Conservation (phyloP, 2,797 vertebrate genomes). For the Gambelia wislizenii region DNA sequence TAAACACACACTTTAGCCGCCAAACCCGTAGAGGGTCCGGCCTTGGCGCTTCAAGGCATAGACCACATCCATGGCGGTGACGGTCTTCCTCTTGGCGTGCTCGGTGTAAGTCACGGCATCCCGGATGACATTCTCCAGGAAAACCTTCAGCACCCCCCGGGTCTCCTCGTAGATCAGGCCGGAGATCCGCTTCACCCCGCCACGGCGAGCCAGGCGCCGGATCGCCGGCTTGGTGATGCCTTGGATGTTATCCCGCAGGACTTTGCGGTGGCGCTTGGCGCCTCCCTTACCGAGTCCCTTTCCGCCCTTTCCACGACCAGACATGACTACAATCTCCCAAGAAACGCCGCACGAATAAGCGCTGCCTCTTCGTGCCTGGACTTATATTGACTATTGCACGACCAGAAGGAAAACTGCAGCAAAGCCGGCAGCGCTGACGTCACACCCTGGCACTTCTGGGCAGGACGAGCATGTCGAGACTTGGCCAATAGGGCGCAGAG, state of each 20-base stretch:
- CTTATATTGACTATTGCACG: not conserved
- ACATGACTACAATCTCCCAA: not conserved
- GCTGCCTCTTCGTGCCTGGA: fast-evolving
- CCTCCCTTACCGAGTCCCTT: slow-evolving; percentile 17
- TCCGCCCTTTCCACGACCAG: not conserved
- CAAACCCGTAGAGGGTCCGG: slow-evolving; percentile 19
- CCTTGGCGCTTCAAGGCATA: slow-evolving; percentile 37
- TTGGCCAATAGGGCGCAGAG: not conserved
- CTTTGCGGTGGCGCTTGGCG: slow-evolving; percentile 25
- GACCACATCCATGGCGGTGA: slow-evolving; percentile 30
- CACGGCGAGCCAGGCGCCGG: slow-evolving; percentile 28
- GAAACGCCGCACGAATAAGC: not conserved
- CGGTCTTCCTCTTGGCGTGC: slow-evolving; percentile 38
- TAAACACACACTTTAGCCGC: not conserved
- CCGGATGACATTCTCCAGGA: slow-evolving; percentile 34
- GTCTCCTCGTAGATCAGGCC: slow-evolving; percentile 44
- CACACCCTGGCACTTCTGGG: not conserved
- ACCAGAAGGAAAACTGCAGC: slow-evolving; percentile 11
- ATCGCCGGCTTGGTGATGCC: slow-evolving; percentile 32
- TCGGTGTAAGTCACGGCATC: slow-evolving; percentile 41
- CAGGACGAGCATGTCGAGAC: not conserved
- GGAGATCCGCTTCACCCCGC: slow-evolving; percentile 27
- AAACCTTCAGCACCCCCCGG: slow-evolving; percentile 31
- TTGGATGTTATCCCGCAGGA: slow-evolving; percentile 26
- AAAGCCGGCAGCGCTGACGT: not conserved